These are phyloP conservation scores for Ganaspis brasiliensis DNA, from an alignment of 2,888 invertebrate genomes.

Conservation along the genomic window DNA sequence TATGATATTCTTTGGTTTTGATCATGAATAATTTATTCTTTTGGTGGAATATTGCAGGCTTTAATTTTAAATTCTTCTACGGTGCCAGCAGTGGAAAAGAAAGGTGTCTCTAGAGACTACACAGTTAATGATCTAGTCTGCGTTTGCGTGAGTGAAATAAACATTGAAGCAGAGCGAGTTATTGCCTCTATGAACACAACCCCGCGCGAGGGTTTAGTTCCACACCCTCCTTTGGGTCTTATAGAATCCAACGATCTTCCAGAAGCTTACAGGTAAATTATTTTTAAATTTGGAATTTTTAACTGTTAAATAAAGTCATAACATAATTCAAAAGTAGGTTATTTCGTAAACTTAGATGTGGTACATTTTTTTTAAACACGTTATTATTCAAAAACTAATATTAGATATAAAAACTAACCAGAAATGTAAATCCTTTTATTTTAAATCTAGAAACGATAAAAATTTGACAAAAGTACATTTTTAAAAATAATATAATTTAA, in stretches of 20 bases:
- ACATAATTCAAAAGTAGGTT: constrained; percentile 24
- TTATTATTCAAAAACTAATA: too few relatives aligned
- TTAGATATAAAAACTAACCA: too few relatives aligned
- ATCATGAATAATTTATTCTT: constrained; percentile 1
- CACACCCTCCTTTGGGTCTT: constrained; percentile 89
- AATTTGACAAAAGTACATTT: too few relatives aligned
- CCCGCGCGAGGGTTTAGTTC: constrained; percentile 87
- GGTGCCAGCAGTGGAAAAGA: constrained; percentile 91
- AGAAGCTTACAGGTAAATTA: constrained; percentile 90
- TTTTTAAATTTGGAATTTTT: not conserved
- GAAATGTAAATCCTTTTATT: too few relatives aligned
- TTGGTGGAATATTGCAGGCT: constrained; percentile 67
- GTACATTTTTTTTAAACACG: too few relatives aligned
- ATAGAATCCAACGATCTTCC: constrained; percentile 92
- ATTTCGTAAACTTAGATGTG: too few relatives aligned
- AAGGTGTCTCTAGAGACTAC: constrained; percentile 89
- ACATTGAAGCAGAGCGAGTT: constrained; percentile 93
- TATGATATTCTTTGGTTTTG: not conserved
- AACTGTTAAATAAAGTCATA: not conserved
- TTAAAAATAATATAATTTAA: too few relatives aligned
- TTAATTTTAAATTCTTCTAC: constrained; percentile 81
- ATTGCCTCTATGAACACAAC: constrained; percentile 93
- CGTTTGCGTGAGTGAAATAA: constrained; percentile 93
- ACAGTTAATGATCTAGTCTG: constrained; percentile 92
- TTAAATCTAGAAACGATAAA: too few relatives aligned